Conservation (phyloP, 2,797 vertebrate genomes). For the Diglossa cyanea region DNA sequence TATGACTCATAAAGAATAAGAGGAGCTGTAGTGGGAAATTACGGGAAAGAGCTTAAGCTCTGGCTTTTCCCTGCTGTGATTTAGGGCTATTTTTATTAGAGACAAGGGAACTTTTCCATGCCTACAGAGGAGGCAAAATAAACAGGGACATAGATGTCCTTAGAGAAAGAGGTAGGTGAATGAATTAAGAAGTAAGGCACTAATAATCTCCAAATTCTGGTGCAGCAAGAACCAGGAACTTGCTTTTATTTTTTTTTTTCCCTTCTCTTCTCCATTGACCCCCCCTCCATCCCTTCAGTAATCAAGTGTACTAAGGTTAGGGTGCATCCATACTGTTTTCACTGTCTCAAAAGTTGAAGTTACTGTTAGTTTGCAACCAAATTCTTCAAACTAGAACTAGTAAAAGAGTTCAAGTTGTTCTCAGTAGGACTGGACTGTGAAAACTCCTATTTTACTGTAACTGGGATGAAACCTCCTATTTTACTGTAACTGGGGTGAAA, state of each 20-base stretch:
- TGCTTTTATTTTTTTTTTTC: not conserved
- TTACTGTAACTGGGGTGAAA: not conserved
- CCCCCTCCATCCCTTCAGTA: not conserved
- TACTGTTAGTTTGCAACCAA: not conserved
- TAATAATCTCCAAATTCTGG: not conserved
- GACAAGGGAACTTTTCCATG: not conserved
- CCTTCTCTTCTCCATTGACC: not conserved
- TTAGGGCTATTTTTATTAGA: constrained; percentile 5
- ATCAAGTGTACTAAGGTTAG: not conserved
- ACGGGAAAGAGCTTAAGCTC: not conserved
- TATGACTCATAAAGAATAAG: constrained; percentile 34
- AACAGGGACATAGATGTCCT: not conserved
- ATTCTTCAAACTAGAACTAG: not conserved
- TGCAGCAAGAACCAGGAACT: not conserved
- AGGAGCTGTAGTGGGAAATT: constrained; percentile 29
- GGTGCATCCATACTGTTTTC: not conserved
- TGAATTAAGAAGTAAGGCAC: not conserved
- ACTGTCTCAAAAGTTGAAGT: not conserved
- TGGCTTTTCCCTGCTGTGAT: constrained; percentile 22
- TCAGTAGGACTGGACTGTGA: not conserved
- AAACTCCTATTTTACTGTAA: not conserved
- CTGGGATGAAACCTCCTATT: not conserved
- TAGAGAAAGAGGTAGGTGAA: not conserved
- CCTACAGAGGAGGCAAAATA: not conserved
- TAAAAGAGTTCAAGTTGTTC: not conserved